Conservation (phyloP, 2,888 invertebrate genomes). For the Deroplatys truncata region DNA sequence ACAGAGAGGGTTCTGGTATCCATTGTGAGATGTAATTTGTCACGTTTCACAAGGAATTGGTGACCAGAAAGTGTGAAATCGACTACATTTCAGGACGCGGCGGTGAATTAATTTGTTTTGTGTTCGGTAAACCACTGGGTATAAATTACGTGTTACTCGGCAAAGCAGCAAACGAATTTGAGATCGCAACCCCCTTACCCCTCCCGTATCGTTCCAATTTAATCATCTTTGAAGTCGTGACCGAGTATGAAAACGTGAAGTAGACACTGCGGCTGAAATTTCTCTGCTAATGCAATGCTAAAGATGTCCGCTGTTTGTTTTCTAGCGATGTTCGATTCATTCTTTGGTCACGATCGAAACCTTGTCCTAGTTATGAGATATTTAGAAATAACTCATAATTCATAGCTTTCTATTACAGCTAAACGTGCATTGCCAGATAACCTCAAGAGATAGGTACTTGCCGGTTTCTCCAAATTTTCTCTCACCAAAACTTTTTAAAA, state of each 20-base stretch:
- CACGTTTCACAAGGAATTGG: not conserved
- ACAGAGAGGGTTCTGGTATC: not conserved
- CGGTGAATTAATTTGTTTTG: not conserved
- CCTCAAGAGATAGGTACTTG: no score
- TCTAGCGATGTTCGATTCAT: not conserved
- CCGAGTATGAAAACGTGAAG: not conserved
- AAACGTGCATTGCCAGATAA: no score
- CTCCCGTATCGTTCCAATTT: not conserved
- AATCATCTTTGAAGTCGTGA: not conserved
- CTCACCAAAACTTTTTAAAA: no score
- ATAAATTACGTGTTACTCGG: not conserved
- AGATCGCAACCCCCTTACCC: not conserved
- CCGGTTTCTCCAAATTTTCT: no score
- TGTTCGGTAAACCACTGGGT: not conserved
- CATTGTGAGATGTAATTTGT: not conserved
- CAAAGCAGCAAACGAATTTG: not conserved
- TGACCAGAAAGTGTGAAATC: not conserved
- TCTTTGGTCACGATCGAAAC: not conserved
- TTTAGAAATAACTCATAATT: not conserved
- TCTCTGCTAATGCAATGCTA: not conserved
- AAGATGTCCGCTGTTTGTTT: not conserved
- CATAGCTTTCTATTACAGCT: not conserved
- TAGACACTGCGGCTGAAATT: not conserved
- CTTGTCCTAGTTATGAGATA: not conserved
- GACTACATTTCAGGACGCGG: not conserved